These are phyloP conservation scores for Dendroctonus valens DNA, from an alignment of 1,140 invertebrate genomes.

Conservation along the genomic window DNA sequence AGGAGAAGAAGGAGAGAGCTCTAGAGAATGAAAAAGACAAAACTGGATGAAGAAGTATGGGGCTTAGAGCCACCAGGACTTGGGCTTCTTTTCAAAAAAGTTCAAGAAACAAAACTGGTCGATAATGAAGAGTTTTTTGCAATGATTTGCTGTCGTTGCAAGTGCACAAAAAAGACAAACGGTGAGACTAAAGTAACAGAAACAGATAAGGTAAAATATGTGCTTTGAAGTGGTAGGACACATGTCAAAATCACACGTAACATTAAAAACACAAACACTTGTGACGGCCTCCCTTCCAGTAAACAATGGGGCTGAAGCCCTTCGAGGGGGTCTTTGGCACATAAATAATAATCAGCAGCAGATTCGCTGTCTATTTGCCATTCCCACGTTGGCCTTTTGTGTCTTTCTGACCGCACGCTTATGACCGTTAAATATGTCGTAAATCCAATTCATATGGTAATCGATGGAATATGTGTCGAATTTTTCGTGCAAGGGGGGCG, in stretches of 20 bases:
- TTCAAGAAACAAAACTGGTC: too few species aligned
- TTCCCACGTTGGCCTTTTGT: conserved; percentile 46
- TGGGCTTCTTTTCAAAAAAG: too few species aligned
- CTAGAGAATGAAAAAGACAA: too few species aligned
- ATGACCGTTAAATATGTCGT: conserved; percentile 49
- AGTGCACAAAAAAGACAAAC: too few species aligned
- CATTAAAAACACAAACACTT: conserved; percentile 47
- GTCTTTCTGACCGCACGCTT: conserved; percentile 40
- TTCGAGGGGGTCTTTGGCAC: conserved; percentile 22
- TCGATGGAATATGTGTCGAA: conserved; percentile 6
- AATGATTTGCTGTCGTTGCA: too few species aligned
- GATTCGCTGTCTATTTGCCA: conserved; percentile 45
- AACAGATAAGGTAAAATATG: too few species aligned
- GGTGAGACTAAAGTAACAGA: too few species aligned
- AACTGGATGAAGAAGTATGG: too few species aligned
- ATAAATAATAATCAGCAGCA: conserved; percentile 49
- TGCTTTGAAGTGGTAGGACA: conserved; percentile 20
- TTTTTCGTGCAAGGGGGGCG: too few species aligned
- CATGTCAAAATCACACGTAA: conserved; percentile 47
- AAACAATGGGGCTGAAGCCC: conserved; percentile 26
- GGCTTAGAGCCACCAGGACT: too few species aligned
- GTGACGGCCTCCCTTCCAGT: conserved; percentile 24
- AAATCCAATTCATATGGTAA: conserved; percentile 52
- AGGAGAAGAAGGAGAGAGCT: too few species aligned
- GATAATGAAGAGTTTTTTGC: too few species aligned